Base-by-base conservation (phyloP, 2,113 vertebrate species). In the Melanerpes formicivorus region DNA sequence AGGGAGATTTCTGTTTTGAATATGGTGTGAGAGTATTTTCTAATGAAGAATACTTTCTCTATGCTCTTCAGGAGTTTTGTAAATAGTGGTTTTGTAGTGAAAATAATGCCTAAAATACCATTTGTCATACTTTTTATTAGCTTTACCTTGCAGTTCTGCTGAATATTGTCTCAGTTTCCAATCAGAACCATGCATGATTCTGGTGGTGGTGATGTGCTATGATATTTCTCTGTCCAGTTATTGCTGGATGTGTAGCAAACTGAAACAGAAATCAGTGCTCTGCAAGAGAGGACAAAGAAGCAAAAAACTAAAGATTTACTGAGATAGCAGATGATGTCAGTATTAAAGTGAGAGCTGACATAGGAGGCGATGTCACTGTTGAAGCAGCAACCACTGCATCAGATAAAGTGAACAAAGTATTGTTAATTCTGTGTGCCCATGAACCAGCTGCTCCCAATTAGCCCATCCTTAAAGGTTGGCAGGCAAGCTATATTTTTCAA, bases 361-460 rank as follows among this genome's bases (percentile, higher is more conserved):
- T 23, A 58, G 19, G 40, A 88, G 46, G 27, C 17, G 0, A 2
- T 59, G 34, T 76, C 64, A 42, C 52, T 37, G 40, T 65, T 58
- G n/a, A 66, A 90, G 63, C 0, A 0, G 84, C 40, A 76, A 44
- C 52, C 42, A 25, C 63, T 56, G 56, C 69, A 66, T 81, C 81
- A 80, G 77, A 89, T 77, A 67, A 77, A 80, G 23, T 32, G 64
- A 65, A 90, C 2, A 7, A 80, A 67, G n/a, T 79, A 15, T 17
- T 87, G 55, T 54, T 89, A 44, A 75, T 88, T 92, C 63, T 34
- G 5, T 80, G 15, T 64, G 72, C 48, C 84, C 32, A 0, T 90
- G 93, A 93, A 89, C 75, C 52, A 75, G 64, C 81, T 87, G 84
- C 73, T 92, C 76, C 85, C 87, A 83, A 22, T 91, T 88, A 85